Evolutionary conservation across 1,140 invertebrate genomes (phyloP), one percentile per base, ranked within the genome.

Genomic region (Rhagoletis zephyria): DNA sequence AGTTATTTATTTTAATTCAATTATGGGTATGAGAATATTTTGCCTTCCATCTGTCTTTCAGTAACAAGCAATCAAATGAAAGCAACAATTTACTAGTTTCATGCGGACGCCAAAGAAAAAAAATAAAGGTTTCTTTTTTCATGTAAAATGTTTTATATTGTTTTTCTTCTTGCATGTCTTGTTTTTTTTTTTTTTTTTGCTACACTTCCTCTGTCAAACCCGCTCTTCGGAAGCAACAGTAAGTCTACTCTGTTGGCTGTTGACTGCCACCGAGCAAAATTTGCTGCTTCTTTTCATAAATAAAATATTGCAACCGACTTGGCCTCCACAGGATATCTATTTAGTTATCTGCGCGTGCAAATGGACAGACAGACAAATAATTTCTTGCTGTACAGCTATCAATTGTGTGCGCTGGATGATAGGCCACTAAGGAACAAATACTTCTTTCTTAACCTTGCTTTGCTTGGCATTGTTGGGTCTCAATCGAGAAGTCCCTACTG

Each of bases 1-100:
- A 81, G 74, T 81, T 19, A 51, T 81, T 81, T 81, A 81, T 30
- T 81, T 81, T 56, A 56, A 56, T 56, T 81, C 16, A 81, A 56
- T 81, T 74, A 74, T 74, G 42, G 30, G 30, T 30, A 30, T 30
- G 30, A 30, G 30, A 30, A 14, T 12, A 74, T 16, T 56, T 81
- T 51, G 16, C 14, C 56, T 81, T 7, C 74, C 19, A 30, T 30
- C 1, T 30, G 30, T 30, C 30, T 30, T 30, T 30, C 30, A 30
- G 30, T 30, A 30, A 30, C 30, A 30, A 30, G 30, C 30, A 30
- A 1, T 30, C 30, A 30, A 30, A 30, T 30, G 1, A 1, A 40
- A 9, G 6, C 74, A 81, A 56, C 6, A 51, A 81, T 59, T 56
- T n/a, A 9, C 74, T 48, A 19, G 19, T 74, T 81, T 56, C 9